Evolutionary conservation across 2,888 invertebrate genomes (phyloP).

Genomic region (Blomia tropicalis): DNA sequence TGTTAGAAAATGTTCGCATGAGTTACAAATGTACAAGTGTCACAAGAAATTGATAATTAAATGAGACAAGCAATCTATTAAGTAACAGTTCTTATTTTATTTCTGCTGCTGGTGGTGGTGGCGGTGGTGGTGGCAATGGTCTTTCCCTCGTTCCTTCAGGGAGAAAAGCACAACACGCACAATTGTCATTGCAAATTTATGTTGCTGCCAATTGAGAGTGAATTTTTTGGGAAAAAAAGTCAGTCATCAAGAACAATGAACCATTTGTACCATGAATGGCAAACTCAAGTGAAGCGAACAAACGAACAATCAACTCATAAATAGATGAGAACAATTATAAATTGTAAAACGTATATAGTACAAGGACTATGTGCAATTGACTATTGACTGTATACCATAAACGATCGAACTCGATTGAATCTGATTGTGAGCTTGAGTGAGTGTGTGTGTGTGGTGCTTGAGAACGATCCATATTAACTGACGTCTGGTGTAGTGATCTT

Average conservation of each 20-base stretch:
- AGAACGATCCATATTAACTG: too few relatives aligned
- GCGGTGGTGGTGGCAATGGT: background rate
- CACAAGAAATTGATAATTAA: conserved; percentile 11
- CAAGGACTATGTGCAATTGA: too few relatives aligned
- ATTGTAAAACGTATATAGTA: too few relatives aligned
- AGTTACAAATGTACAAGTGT: background rate
- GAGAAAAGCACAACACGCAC: too few relatives aligned
- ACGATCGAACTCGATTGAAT: too few relatives aligned
- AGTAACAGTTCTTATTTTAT: background rate
- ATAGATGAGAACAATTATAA: background rate
- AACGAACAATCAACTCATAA: conserved; percentile 15
- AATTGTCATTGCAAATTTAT: conserved; percentile 1
- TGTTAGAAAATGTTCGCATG: background rate
- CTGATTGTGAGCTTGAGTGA: background rate
- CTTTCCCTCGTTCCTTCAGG: background rate
- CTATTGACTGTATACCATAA: too few relatives aligned
- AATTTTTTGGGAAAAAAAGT: too few relatives aligned
- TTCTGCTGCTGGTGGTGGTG: too few relatives aligned
- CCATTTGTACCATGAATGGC: too few relatives aligned
- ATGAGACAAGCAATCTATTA: conserved; percentile 9
- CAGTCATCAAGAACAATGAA: too few relatives aligned
- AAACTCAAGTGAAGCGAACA: conserved; percentile 1
- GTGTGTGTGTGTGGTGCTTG: too few relatives aligned
- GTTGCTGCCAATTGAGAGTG: background rate
- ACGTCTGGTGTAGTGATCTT: too few relatives aligned